Evolutionary conservation across 2,113 vertebrate species (phyloP).

Genomic region (Corythoichthys haematopterus): DNA sequence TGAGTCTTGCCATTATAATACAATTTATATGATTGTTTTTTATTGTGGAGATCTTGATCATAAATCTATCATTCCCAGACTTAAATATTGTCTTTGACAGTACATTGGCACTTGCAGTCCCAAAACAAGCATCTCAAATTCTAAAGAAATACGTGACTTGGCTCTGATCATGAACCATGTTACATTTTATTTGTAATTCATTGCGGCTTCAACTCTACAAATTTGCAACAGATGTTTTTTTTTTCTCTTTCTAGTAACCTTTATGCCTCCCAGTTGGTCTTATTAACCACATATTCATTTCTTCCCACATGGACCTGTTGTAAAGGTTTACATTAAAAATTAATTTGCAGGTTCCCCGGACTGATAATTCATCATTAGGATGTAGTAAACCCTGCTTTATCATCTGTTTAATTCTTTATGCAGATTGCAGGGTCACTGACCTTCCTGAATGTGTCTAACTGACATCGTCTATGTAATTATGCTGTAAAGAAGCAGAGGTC

Average conservation of each 20-base stretch:
- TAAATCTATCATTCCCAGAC: constrained; percentile 9
- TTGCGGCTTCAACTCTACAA: constrained; percentile 8
- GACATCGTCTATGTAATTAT: constrained; percentile 49
- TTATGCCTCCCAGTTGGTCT: constrained; percentile 61
- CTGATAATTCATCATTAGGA: constrained; percentile 60
- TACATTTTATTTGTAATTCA: constrained; percentile 24
- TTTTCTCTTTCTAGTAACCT: constrained; percentile 55
- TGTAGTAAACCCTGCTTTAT: constrained; percentile 55
- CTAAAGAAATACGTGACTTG: constrained; percentile 38
- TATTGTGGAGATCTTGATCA: neutral
- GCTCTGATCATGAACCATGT: constrained; percentile 25
- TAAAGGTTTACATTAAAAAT: constrained; percentile 59
- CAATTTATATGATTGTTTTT: neutral
- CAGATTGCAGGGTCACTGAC: constrained; percentile 60
- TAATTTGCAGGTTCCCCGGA: constrained; percentile 48
- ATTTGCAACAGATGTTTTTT: constrained; percentile 29
- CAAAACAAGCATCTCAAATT: constrained; percentile 18
- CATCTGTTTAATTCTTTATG: constrained; percentile 63
- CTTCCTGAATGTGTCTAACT: constrained; percentile 50
- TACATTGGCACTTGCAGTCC: neutral
- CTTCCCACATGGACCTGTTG: constrained; percentile 56
- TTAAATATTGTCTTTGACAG: constrained; percentile 7
- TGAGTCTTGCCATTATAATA: neutral
- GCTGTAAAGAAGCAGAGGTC: constrained; percentile 46
- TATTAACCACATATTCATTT: constrained; percentile 54